Base-by-base conservation (phyloP, 1,140 invertebrate genomes). In the Drosophila micromelanica region DNA sequence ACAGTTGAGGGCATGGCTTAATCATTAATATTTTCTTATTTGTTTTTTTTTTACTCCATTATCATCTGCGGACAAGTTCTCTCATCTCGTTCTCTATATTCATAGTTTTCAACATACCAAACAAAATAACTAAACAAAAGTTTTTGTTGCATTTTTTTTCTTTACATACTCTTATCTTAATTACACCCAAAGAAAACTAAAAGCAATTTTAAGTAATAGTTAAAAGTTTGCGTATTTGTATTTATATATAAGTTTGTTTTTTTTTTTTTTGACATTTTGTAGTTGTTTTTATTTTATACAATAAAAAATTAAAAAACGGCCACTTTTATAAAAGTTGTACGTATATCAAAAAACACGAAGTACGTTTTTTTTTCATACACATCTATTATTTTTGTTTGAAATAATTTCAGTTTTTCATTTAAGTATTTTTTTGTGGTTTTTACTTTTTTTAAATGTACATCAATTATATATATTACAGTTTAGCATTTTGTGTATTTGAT, bases 1-100 rank as follows among this genome's bases (percentile, higher is more conserved):
- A 87, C 82, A 87, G 78, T 87, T 87, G 82, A 87, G 82, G 82
- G 84, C 82, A 86, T 89, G 82, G 82, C 84, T 87, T 87, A 87
- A 84, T 77, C 61, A 84, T 87, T 80, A 77, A 77, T 89, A 77
- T 89, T 89, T 79, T 51, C n/a, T 13, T 65, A 43, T 63, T 63
- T 43, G 65, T 30, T 76, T 60, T 75, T 61, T 40, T 12, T 23
- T 68, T 40, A 46, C 49, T 54, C 56, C 54, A 27, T 52, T 52
- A 65, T 59, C 55, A 20, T 42, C 17, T 43, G 8, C 32, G 56
- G 59, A 61, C 59, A 62, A 62, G 49, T 59, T 49, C 15, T 59
- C 45, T 60, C 55, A 35, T 68, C 65, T 69, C 48, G 32, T 51
- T 51, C 27, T 49, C 27, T 42, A n/a, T 60, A 69, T 78, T 43